Evolutionary conservation across 2,888 invertebrate species (phyloP), one percentile per base, ranked within the genome.

Genomic region (Zonitis immaculata): DNA sequence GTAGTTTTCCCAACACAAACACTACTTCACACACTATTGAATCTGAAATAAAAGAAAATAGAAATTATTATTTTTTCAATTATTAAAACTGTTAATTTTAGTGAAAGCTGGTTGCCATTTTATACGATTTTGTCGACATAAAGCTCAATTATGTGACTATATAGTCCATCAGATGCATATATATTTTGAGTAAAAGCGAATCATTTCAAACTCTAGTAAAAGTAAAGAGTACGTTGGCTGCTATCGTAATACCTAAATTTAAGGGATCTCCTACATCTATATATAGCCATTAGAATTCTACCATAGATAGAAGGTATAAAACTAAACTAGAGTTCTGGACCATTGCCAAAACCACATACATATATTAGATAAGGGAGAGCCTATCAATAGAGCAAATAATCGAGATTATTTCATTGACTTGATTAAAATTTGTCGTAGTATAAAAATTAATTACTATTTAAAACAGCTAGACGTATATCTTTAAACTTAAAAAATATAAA

Each of bases 11-110:
- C 16, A 22, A 44, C 56, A 54, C 61, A 45, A 49, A 54, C 58
- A 55, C 56, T 52, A 26, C n/a, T n/a, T n/a, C n/a, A n/a, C n/a
- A 8, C 52, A 51, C 55, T n/a, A n/a, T n/a, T n/a, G n/a, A 51
- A 56, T 45, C 61, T 61, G 58, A 44, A 61, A 61, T 28, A 54
- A 28, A 56, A 51, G 6, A 27, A 32, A 27, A 57, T 56, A 45
- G 48, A 57, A 39, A 39, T 11, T 16, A 9, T 18, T 39, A 39
- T 28, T 22, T 22, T n/a, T 2, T 28, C 28, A n/a, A n/a, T n/a
- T n/a, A n/a, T n/a, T n/a, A n/a, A n/a, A n/a, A n/a, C n/a, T n/a
- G n/a, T n/a, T n/a, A n/a, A n/a, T n/a, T n/a, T n/a, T n/a, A n/a
- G n/a, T n/a, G n/a, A n/a, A n/a, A n/a, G n/a, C n/a, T n/a, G n/a